These are phyloP conservation scores for Troides oblongomaculatus DNA, from an alignment of 2,888 invertebrate genomes.

Conservation along the genomic window DNA sequence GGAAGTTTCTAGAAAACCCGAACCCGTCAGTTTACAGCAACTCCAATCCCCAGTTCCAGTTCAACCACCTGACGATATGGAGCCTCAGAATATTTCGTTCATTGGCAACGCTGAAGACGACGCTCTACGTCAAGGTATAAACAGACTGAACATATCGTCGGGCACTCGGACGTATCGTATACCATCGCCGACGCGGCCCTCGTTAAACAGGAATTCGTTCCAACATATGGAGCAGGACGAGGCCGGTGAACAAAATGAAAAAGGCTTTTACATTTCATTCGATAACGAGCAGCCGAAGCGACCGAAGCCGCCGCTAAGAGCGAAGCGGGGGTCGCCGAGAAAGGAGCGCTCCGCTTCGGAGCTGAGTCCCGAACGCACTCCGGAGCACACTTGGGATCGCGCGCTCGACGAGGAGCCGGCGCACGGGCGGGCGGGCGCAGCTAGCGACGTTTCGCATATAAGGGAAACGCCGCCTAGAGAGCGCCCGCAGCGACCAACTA, in stretches of 20 bases:
- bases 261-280: constrained; percentile 96
- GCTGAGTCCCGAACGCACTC: constrained; percentile 58
- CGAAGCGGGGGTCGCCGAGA: constrained; percentile 87
- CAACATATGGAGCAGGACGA: constrained; percentile 72
- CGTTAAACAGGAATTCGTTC: constrained; percentile 85
- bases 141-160: constrained; percentile 90
- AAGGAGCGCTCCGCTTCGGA: constrained; percentile 79
- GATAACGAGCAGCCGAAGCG: constrained; percentile 93
- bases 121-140: constrained; percentile 83
- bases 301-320: constrained; percentile 92
- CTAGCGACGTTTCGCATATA: constrained; percentile 36
- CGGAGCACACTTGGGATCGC: constrained; percentile 43
- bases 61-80: constrained; percentile 91
- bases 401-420: constrained; percentile 33
- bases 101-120: constrained; percentile 86
- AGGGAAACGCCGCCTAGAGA: constrained; percentile 51
- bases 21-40: constrained; percentile 76
- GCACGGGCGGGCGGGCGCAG: constrained; percentile 39
- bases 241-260: constrained; percentile 79
- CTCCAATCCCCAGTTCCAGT: constrained; percentile 82
- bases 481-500: constrained; percentile 42
- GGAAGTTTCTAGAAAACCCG: constrained; percentile 48
- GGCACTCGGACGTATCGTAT: constrained; percentile 93
- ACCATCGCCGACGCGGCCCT: constrained; percentile 91
- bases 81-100: constrained; percentile 95